These are phyloP conservation scores for Argentina silus DNA, from an alignment of 2,797 vertebrate genomes.

Conservation along the genomic window DNA sequence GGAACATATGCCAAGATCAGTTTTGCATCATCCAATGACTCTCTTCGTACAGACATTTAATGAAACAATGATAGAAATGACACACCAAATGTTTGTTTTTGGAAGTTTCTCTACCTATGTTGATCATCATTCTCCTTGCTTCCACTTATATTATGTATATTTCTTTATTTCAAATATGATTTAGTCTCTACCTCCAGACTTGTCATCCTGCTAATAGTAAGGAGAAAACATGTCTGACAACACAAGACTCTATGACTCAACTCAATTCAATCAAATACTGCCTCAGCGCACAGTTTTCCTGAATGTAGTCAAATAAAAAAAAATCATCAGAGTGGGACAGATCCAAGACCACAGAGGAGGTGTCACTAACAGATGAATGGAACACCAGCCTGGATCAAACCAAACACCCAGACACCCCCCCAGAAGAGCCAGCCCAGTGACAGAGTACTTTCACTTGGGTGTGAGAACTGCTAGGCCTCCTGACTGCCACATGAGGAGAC, in stretches of 20 bases:
- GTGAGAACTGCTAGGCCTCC: conserved; percentile 39
- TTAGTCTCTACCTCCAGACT: neutral
- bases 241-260: neutral
- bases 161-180: no score
- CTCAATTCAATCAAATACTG: neutral
- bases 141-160: no score
- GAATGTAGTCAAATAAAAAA: conserved; percentile 25
- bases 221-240: neutral
- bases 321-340: conserved; percentile 56
- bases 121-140: no score
- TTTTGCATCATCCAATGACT: no score
- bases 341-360: conserved; percentile 61
- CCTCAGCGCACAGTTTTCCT: neutral
- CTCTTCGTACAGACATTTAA: no score
- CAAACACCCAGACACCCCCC: conserved; percentile 47
- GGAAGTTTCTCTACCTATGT: no score
- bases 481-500: conserved; percentile 51
- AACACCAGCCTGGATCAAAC: conserved; percentile 69
- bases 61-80: no score
- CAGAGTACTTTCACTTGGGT: conserved; percentile 31
- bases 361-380: conserved; percentile 57
- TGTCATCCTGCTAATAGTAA: neutral
- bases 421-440: conserved; percentile 32
- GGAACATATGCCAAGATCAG: neutral
- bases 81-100: no score